These are phyloP conservation scores for Scaptomyza pallida DNA, from an alignment of 1,140 invertebrate species.

Conservation along the genomic window DNA sequence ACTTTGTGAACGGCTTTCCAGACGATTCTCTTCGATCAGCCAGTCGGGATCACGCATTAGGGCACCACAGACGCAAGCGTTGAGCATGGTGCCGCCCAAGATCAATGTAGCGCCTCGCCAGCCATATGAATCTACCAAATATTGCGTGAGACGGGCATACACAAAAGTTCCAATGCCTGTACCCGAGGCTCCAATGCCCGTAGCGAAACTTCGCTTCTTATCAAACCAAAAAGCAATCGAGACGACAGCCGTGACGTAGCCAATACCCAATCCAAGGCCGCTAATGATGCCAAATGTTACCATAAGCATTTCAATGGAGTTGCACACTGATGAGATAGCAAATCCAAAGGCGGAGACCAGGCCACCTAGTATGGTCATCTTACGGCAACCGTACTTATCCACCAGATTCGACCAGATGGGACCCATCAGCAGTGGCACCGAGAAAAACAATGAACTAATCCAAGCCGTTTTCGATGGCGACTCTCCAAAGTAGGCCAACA, in stretches of 20 bases:
- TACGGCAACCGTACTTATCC: slow-evolving; percentile 94
- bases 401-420: slow-evolving; percentile 89
- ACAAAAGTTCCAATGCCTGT: slow-evolving; percentile 91
- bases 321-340: slow-evolving; percentile 90
- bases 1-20: slow-evolving; percentile 83
- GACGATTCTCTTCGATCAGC: slow-evolving; percentile 87
- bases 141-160: slow-evolving; percentile 92
- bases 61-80: slow-evolving; percentile 94
- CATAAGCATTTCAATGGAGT: slow-evolving; percentile 91
- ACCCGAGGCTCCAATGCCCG: slow-evolving; percentile 94
- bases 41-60: slow-evolving; percentile 94
- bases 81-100: slow-evolving; percentile 92
- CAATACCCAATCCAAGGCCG: slow-evolving; percentile 93
- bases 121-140: slow-evolving; percentile 90
- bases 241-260: slow-evolving; percentile 95
- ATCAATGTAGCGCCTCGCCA: slow-evolving; percentile 95
- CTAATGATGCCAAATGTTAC: slow-evolving; percentile 94
- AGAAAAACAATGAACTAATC: slow-evolving; percentile 94
- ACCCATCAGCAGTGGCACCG: slow-evolving; percentile 93
- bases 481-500: slow-evolving; percentile 92
- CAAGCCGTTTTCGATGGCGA: slow-evolving; percentile 93
- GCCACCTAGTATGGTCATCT: slow-evolving; percentile 92
- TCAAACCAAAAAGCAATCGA: slow-evolving; percentile 98
- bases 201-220: slow-evolving; percentile 94
- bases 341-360: slow-evolving; percentile 92